A percentile compares a stretch with the other conserved stretches of the same genome.
Conservation (phyloP, 2,113 vertebrate genomes). For the Antigone vipio region DNA sequence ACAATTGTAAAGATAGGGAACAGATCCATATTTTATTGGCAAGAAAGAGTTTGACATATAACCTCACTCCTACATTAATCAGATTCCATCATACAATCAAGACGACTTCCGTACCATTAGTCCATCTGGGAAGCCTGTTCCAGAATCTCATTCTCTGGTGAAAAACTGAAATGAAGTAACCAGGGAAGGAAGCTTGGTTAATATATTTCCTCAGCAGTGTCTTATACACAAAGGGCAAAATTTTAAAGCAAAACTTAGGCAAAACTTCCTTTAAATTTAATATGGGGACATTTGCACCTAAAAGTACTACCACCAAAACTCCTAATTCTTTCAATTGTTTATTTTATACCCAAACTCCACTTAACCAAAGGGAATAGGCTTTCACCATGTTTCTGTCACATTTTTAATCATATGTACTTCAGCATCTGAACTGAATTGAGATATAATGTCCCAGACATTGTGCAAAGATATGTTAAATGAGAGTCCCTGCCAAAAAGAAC, state of each 20-base stretch:
- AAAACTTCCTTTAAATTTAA: neutral
- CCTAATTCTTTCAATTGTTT: neutral
- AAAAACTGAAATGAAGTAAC: neutral
- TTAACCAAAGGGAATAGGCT: neutral
- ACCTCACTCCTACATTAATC: neutral
- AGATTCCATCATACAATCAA: neutral
- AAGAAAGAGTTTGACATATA: neutral
- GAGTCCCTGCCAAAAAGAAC: neutral
- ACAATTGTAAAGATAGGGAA: neutral
- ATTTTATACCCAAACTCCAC: neutral
- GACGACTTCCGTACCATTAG: neutral
- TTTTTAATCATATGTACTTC: neutral
- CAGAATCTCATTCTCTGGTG: neutral
- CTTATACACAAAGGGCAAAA: neutral
- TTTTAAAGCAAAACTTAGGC: neutral
- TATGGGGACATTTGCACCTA: neutral
- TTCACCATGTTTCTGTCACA: neutral
- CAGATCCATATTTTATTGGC: neutral
- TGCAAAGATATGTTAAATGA: neutral
- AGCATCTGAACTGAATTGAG: neutral
- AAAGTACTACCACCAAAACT: neutral
- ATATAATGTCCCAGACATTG: neutral
- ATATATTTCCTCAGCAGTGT: neutral
- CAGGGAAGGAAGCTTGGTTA: neutral
- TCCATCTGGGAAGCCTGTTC: neutral